Percentiles rank a stretch among this genome's conserved stretches.
Evolutionary conservation across 2,888 invertebrate genomes (phyloP).

Genomic region (Tachina lurida): DNA sequence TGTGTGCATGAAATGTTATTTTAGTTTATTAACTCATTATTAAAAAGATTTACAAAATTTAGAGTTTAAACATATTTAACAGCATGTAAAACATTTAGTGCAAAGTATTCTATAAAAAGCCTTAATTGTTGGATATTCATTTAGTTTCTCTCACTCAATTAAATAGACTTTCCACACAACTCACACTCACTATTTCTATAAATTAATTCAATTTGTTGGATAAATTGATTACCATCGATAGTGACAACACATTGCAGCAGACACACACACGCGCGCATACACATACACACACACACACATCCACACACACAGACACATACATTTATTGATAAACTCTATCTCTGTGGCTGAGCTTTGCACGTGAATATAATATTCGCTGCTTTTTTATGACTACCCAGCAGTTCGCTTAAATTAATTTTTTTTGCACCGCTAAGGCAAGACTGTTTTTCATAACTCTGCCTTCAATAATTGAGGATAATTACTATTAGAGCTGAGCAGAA

Average conservation of each 20-base stretch:
- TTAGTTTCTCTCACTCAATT: conserved; percentile 20
- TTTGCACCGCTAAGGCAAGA: too few relatives aligned
- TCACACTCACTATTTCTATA: neutral
- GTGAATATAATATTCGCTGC: too few relatives aligned
- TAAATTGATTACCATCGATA: conserved; percentile 56
- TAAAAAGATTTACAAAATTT: neutral
- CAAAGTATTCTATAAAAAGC: conserved; percentile 17
- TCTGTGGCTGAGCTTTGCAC: too few relatives aligned
- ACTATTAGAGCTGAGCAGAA: too few relatives aligned
- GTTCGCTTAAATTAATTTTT: neutral
- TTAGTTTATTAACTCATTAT: neutral
- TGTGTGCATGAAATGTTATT: neutral
- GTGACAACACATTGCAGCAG: neutral
- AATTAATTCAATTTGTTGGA: conserved; percentile 30
- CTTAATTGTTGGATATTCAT: conserved; percentile 33
- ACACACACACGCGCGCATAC: neutral
- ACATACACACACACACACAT: too few relatives aligned
- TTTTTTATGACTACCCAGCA: neutral
- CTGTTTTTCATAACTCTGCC: too few relatives aligned
- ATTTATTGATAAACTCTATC: too few relatives aligned
- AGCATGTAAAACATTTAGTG: neutral
- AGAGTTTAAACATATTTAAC: neutral
- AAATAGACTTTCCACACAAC: neutral
- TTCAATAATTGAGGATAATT: too few relatives aligned
- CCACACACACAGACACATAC: too few relatives aligned